A percentile compares a stretch with the other conserved stretches of the same genome.
Conservation (phyloP, 2,113 vertebrate genomes). For the Camelus bactrianus region DNA sequence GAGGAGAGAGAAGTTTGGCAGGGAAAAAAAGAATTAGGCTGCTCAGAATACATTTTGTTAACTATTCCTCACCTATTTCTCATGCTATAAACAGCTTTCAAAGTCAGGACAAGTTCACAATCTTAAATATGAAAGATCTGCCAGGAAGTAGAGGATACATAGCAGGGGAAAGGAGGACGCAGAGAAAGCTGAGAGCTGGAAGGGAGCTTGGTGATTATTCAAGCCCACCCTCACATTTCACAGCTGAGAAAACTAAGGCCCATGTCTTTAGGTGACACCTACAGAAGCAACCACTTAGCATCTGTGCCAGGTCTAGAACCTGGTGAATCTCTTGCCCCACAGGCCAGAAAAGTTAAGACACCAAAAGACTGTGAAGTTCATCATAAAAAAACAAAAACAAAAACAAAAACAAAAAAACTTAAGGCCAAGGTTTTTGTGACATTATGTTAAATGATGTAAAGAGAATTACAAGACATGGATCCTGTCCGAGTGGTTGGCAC, state of each 20-base stretch:
- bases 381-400: neutral
- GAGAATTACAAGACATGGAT: neutral
- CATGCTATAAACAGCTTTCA: neutral
- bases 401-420: too few species aligned
- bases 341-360: neutral
- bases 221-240: neutral
- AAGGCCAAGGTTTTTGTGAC: neutral
- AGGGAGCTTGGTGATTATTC: neutral
- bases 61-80: constrained; percentile 50
- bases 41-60: constrained; percentile 2
- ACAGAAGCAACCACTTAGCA: neutral
- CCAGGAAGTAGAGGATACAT: neutral
- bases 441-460: neutral
- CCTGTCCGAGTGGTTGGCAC: neutral
- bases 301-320: neutral
- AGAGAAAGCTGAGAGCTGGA: neutral
- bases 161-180: neutral
- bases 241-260: neutral
- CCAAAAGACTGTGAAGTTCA: neutral
- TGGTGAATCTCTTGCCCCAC: neutral
- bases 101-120: constrained; percentile 3
- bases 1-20: constrained; percentile 35
- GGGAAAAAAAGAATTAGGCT: neutral
- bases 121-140: neutral
- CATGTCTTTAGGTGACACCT: neutral